Percentiles rank a stretch among this genome's conserved stretches.
phyloP scores from a whole-genome alignment of 2,888 invertebrate genomes.

The Argyresthia goedartella region DNA sequence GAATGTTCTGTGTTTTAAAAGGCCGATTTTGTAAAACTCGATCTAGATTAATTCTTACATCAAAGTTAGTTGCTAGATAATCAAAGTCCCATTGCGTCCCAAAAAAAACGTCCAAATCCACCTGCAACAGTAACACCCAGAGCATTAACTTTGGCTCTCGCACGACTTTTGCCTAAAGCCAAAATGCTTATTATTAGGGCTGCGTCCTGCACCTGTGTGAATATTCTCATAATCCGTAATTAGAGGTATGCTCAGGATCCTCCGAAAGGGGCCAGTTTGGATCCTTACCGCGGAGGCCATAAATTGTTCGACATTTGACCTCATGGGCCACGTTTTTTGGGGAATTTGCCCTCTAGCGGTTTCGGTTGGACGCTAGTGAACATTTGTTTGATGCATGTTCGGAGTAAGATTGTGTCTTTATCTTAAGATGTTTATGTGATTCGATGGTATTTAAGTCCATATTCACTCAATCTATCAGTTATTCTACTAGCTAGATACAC shows the following conservation, averaged over 20 bases:
- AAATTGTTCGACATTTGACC: slow-evolving; percentile 71
- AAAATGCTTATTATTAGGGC: slow-evolving; percentile 67
- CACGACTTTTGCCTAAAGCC: slow-evolving; percentile 63
- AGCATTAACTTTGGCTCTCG: slow-evolving; percentile 48
- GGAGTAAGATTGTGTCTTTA: slow-evolving; percentile 19
- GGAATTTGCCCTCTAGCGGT: slow-evolving; percentile 58
- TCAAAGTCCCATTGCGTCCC: slow-evolving; percentile 24
- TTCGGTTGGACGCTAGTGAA: slow-evolving; percentile 27
- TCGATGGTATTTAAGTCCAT: no score
- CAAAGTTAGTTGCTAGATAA: slow-evolving; percentile 27
- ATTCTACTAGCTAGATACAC: no score
- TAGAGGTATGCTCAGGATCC: slow-evolving; percentile 58
- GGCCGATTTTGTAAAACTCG: no score
- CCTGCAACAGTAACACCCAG: slow-evolving; percentile 57
- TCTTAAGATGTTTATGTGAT: no score
- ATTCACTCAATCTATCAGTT: no score
- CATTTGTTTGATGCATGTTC: slow-evolving; percentile 24
- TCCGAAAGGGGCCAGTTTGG: slow-evolving; percentile 32
- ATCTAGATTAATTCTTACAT: no score
- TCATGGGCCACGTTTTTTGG: slow-evolving; percentile 47
- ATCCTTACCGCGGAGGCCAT: slow-evolving; percentile 59
- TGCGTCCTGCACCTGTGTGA: slow-evolving; percentile 66
- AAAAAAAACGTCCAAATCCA: slow-evolving; percentile 41
- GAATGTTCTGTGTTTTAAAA: no score
- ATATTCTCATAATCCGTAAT: slow-evolving; percentile 70